Base-by-base conservation (phyloP, 2,797 vertebrate species). In the Choloepus didactylus region DNA sequence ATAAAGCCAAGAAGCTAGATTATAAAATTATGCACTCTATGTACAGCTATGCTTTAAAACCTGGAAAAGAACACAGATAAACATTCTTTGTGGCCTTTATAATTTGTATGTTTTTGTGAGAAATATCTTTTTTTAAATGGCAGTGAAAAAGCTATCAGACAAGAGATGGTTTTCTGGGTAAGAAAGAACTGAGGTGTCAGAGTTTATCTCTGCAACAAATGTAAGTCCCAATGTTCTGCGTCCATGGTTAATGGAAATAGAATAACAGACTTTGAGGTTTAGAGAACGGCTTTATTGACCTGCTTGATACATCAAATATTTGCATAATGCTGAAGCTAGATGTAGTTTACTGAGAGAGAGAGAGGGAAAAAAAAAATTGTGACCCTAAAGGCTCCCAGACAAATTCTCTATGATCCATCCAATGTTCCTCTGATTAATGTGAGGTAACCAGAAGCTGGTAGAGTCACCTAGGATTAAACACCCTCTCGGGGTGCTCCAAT, bases 1-100 rank as follows among this genome's bases (percentile, higher is more conserved):
- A 64, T 19, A 60, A 72, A 75, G 29, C 14, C 3, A n/a, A 21
- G 87, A 77, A 75, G 38, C 38, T 87, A 82, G n/a, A 62, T 41
- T 84, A 16, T 60, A 69, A 84, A 73, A 38, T 60, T 27, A 3
- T 5, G 51, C 4, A 16, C 15, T 62, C 0, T 41, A 64, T 16
- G 4, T 64, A 49, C 9, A 67, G 3, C n/a, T n/a, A 4, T 35
- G 41, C 66, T 91, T 92, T 59, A 19, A 89, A 90, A 62, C 59
- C 14, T 31, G 3, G n/a, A 14, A 73, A 73, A 93, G 31, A 90
- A 59, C 5, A 59, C 5, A 19, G 35, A 60, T n/a, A 79, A 87
- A 92, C 67, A 41, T 62, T 92, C 66, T 75, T 86, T 46, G n/a
- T 77, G 35, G 64, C 49, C n/a, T 46, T 89, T 92, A 75, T 59